phyloP scores from a whole-genome alignment of 2,888 invertebrate species.

The Trichogramma dendrolimi region DNA sequence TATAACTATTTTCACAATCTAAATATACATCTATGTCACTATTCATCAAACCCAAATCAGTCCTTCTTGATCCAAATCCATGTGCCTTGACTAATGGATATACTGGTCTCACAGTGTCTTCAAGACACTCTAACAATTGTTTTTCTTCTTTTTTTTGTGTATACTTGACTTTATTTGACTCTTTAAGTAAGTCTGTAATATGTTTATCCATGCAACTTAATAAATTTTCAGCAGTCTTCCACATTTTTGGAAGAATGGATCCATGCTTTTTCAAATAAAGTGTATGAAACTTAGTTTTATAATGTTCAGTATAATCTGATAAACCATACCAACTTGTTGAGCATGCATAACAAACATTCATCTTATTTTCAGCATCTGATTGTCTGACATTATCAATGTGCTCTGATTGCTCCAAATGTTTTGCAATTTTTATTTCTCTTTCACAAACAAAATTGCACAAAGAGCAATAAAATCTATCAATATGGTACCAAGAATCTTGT shows the following conservation, averaged over 20 bases:
- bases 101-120: constrained; percentile 26
- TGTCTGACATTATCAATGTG: constrained; percentile 15
- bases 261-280: constrained; percentile 25
- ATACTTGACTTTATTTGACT: constrained; percentile 26
- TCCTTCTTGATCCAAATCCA: constrained; percentile 61
- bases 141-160: constrained; percentile 20
- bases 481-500: constrained; percentile 30
- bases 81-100: constrained; percentile 47
- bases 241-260: constrained; percentile 25
- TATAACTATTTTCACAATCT: constrained; percentile 38
- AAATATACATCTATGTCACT: constrained; percentile 45
- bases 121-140: constrained; percentile 31
- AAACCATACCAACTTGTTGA: constrained; percentile 11
- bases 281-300: constrained; percentile 8
- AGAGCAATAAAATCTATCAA: constrained; percentile 31
- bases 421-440: constrained; percentile 29
- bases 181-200: constrained; percentile 21
- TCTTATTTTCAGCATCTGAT: constrained; percentile 28
- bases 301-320: constrained; percentile 10
- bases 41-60: constrained; percentile 53
- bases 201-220: constrained; percentile 27
- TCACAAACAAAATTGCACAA: constrained; percentile 22
- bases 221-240: constrained; percentile 24
- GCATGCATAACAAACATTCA: constrained; percentile 20
- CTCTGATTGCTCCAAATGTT: constrained; percentile 27